Conservation (phyloP, 1,140 invertebrate species). For the Diorhabda elongata region DNA sequence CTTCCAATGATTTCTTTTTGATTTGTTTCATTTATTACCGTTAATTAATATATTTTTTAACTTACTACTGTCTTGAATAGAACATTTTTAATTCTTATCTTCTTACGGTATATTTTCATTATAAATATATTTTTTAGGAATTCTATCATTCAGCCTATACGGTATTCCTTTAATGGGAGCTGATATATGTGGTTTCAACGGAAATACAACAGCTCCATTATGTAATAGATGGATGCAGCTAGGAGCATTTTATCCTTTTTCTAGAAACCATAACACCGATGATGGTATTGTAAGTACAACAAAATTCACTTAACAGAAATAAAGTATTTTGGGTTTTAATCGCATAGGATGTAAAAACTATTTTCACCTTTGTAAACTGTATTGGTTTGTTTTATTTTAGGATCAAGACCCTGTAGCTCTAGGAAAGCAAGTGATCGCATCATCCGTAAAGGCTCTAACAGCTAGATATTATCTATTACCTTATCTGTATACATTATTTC, state of each 20-base stretch:
- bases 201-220: constrained; percentile 67
- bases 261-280: constrained; percentile 79
- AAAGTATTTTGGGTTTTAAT: constrained; percentile 21
- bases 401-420: constrained; percentile 75
- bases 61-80: too few species aligned
- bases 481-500: constrained; percentile 79
- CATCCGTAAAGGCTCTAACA: constrained; percentile 59
- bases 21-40: background rate
- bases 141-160: constrained; percentile 77
- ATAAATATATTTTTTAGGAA: constrained; percentile 50
- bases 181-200: constrained; percentile 86
- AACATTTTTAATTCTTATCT: too few species aligned
- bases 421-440: constrained; percentile 61
- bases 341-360: background rate
- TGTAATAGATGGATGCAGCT: constrained; percentile 80
- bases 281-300: constrained; percentile 58
- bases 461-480: constrained; percentile 74
- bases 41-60: too few species aligned
- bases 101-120: background rate
- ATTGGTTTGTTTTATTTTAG: constrained; percentile 48
- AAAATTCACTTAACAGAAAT: constrained; percentile 2
- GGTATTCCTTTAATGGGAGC: constrained; percentile 83
- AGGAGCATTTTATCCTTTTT: constrained; percentile 84
- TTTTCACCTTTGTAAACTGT: constrained; percentile 11
- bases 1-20: background rate